Conservation (phyloP, 2,113 vertebrate species). For the Oreocharis arfaki region DNA sequence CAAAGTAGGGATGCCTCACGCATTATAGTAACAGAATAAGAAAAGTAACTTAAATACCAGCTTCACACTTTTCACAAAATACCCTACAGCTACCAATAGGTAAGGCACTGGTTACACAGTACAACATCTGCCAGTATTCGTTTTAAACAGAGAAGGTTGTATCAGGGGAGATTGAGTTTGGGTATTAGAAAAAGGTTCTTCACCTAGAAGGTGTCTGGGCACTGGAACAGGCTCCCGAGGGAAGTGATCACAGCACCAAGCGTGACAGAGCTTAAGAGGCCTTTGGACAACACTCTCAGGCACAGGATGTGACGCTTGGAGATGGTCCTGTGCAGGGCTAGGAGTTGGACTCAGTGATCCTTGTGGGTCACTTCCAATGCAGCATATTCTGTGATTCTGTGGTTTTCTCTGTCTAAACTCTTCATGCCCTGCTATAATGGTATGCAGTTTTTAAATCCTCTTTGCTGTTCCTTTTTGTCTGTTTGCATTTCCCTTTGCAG, state of each 20-base stretch:
- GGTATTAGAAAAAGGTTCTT: not conserved
- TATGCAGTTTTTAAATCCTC: conserved; percentile 12
- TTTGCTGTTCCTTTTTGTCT: conserved; percentile 20
- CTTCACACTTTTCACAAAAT: not conserved
- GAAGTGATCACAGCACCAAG: not conserved
- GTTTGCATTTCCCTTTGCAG: conserved; percentile 31
- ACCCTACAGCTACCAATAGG: not conserved
- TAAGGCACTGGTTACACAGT: not conserved
- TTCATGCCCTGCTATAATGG: not conserved
- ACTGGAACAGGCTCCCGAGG: not conserved
- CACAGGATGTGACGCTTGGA: no score
- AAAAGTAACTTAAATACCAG: not conserved
- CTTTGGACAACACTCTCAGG: not conserved
- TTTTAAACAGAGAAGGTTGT: not conserved
- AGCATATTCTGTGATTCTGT: not conserved
- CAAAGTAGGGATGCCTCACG: rapidly evolving
- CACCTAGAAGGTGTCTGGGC: not conserved
- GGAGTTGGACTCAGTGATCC: rapidly evolving
- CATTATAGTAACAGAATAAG: not conserved
- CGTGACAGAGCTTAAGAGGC: not conserved
- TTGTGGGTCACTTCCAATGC: not conserved
- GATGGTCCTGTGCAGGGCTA: not conserved
- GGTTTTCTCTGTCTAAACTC: not conserved
- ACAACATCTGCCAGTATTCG: not conserved
- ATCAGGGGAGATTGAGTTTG: not conserved